A percentile compares a stretch with the other conserved stretches of the same genome.
Evolutionary conservation across 2,113 vertebrate species (phyloP).

Genomic region (Caranx ignobilis): DNA sequence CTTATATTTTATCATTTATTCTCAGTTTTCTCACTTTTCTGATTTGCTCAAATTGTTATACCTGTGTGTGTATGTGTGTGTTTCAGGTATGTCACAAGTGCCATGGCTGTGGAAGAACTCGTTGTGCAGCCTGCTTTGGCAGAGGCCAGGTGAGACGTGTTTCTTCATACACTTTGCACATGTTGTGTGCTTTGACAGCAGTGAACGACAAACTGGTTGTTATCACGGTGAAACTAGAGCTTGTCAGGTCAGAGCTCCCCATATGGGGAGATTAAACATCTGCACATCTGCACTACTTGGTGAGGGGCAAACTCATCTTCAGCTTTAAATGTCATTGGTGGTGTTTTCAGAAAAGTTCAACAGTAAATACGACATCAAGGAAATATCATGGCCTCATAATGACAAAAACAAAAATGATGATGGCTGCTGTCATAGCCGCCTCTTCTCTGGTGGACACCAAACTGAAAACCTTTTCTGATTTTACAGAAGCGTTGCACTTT

Average conservation of each 20-base stretch:
- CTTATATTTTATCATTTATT: fast-evolving
- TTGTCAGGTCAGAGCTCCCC: too few relatives aligned
- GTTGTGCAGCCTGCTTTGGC: slow-evolving; percentile 74
- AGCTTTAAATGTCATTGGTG: too few relatives aligned
- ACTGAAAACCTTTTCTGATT: neutral
- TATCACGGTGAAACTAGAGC: neutral
- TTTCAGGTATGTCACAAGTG: slow-evolving; percentile 84
- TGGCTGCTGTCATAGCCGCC: too few relatives aligned
- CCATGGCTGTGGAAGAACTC: slow-evolving; percentile 74
- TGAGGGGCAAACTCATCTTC: too few relatives aligned
- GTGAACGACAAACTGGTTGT: neutral
- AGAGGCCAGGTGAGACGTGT: slow-evolving; percentile 72
- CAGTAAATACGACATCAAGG: too few relatives aligned
- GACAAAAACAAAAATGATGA: neutral
- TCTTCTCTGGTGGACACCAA: too few relatives aligned
- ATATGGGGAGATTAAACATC: too few relatives aligned
- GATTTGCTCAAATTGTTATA: neutral
- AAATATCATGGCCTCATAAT: neutral
- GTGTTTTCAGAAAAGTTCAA: too few relatives aligned
- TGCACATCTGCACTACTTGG: too few relatives aligned
- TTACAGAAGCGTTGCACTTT: slow-evolving; percentile 75
- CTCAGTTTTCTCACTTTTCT: neutral
- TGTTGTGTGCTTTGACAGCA: neutral
- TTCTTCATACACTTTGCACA: neutral
- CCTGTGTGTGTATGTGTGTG: neutral